phyloP scores from a whole-genome alignment of 2,113 vertebrate genomes.

The Galeopterus variegatus region DNA sequence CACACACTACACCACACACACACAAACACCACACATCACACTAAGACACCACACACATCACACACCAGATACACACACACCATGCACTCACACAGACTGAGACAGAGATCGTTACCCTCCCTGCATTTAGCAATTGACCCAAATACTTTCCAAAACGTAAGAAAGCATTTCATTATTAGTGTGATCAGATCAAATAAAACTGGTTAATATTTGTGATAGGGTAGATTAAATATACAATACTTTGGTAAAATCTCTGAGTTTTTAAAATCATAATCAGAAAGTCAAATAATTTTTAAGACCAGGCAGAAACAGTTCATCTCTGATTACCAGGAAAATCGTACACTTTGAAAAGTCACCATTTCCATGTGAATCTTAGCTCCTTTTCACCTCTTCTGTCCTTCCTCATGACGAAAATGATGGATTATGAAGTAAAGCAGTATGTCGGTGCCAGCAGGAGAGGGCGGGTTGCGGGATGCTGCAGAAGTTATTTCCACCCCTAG shows the following conservation, averaged over 20 bases:
- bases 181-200: not conserved
- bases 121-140: not conserved
- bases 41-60: too few relatives aligned
- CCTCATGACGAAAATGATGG: not conserved
- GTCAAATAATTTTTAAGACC: not conserved
- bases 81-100: not conserved
- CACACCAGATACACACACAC: not conserved
- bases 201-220: too few relatives aligned
- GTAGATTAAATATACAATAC: fast-evolving
- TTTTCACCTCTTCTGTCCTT: not conserved
- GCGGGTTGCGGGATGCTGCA: fast-evolving
- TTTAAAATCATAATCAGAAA: not conserved
- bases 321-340: not conserved
- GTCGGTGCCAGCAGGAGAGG: fast-evolving
- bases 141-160: not conserved
- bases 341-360: not conserved
- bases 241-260: not conserved
- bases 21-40: not conserved
- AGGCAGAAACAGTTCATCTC: not conserved
- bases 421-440: too few relatives aligned
- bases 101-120: fast-evolving
- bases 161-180: not conserved
- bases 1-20: not conserved
- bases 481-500: not conserved
- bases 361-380: not conserved